Evolutionary conservation across 2,113 vertebrate genomes (phyloP).

Genomic region (Vidua macroura): DNA sequence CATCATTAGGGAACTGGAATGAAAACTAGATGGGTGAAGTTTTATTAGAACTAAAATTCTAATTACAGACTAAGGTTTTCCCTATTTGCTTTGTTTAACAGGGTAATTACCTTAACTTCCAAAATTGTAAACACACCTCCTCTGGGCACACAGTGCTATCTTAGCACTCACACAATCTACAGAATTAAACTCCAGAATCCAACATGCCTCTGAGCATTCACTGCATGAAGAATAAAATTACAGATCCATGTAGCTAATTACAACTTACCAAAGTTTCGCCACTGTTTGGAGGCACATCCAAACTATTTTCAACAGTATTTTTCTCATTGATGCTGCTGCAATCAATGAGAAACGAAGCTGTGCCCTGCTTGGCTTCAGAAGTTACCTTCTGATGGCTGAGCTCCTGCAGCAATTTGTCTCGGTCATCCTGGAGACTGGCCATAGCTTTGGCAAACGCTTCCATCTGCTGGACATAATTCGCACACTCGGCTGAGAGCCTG

Average conservation of each 20-base stretch:
- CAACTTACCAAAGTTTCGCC: slow-evolving; percentile 72
- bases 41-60: neutral
- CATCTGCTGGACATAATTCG: slow-evolving; percentile 71
- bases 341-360: slow-evolving; percentile 32
- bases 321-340: slow-evolving; percentile 31
- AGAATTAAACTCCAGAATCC: neutral
- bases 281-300: slow-evolving; percentile 40
- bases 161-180: neutral
- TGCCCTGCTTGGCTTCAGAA: slow-evolving; percentile 64
- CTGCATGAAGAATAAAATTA: neutral
- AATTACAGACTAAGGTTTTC: neutral
- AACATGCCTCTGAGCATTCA: neutral
- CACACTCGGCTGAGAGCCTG: slow-evolving; percentile 68
- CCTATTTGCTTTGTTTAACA: neutral
- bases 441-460: slow-evolving; percentile 85
- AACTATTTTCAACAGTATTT: slow-evolving; percentile 48
- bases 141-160: neutral
- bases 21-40: neutral
- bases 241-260: neutral
- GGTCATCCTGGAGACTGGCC: slow-evolving; percentile 86
- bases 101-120: neutral
- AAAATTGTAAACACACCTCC: neutral
- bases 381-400: slow-evolving; percentile 70
- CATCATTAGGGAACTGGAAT: neutral
- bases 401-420: slow-evolving; percentile 81